Evolutionary conservation across 2,797 vertebrate genomes (phyloP).

Genomic region (Falco biarmicus): DNA sequence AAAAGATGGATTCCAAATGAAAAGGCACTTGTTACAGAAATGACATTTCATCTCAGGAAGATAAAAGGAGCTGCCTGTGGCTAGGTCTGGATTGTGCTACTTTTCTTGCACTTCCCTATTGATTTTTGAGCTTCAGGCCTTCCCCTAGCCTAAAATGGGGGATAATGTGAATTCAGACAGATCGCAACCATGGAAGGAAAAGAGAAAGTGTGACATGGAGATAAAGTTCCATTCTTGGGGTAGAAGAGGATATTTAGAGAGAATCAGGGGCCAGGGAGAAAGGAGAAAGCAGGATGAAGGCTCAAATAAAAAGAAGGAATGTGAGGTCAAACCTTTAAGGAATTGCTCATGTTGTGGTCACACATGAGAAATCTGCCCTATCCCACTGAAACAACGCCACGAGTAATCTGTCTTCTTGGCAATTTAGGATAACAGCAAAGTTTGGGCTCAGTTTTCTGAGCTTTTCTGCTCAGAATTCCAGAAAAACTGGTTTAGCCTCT

Average conservation of each 20-base stretch:
- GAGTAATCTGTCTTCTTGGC: not conserved
- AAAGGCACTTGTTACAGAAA: conserved; percentile 54
- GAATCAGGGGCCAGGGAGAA: not conserved
- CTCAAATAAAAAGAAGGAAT: not conserved
- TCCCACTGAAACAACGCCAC: not conserved
- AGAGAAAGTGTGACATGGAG: not conserved
- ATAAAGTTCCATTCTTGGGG: not conserved
- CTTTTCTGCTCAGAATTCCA: not conserved
- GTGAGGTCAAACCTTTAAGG: not conserved
- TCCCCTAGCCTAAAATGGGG: conserved; percentile 8
- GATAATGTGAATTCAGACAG: conserved; percentile 41
- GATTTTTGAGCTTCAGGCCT: conserved; percentile 55
- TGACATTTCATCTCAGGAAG: conserved; percentile 64
- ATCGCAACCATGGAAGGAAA: not conserved
- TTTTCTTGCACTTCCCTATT: conserved; percentile 66
- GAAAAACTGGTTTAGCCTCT: not conserved
- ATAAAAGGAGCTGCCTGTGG: conserved; percentile 65
- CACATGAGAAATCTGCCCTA: not conserved
- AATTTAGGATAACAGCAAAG: not conserved
- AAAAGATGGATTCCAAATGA: conserved; percentile 62
- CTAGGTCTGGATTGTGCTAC: conserved; percentile 52
- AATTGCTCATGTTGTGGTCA: not conserved
- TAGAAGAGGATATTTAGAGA: not conserved
- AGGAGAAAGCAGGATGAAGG: not conserved
- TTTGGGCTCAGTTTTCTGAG: not conserved